Evolutionary conservation across 2,113 vertebrate species (phyloP).

Genomic region (Silurus meridionalis): DNA sequence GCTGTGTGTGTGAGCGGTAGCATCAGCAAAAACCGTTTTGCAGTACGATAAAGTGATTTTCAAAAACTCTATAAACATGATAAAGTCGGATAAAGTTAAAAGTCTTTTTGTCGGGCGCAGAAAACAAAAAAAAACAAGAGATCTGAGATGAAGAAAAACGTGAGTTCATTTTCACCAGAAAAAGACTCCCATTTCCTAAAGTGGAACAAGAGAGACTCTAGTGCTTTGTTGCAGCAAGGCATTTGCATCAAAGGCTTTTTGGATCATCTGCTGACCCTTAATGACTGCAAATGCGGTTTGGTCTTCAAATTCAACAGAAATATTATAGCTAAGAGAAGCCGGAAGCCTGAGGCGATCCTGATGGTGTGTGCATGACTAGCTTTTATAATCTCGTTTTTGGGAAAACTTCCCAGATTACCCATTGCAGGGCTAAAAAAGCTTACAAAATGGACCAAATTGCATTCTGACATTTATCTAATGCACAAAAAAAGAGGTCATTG

Average conservation of each 20-base stretch:
- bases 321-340: constrained; percentile 1
- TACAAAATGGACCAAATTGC: neutral
- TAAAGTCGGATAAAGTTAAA: neutral
- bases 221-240: constrained; percentile 42
- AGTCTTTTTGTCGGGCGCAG: neutral
- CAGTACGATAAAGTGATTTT: neutral
- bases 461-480: neutral
- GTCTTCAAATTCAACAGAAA: constrained; percentile 45
- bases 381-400: neutral
- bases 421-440: neutral
- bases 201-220: constrained; percentile 29
- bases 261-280: constrained; percentile 47
- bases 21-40: neutral
- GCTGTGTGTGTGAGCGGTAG: neutral
- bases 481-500: neutral
- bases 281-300: constrained; percentile 57
- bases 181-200: constrained; percentile 12
- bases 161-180: constrained; percentile 1
- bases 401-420: constrained; percentile 21
- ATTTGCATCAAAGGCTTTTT: constrained; percentile 54
- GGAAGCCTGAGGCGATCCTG: neutral
- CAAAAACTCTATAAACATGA: neutral
- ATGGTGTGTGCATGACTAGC: neutral
- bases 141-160: neutral
- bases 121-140: neutral